Evolutionary conservation across 2,797 vertebrate genomes (phyloP).

Genomic region (Coracias cyanogaster): DNA sequence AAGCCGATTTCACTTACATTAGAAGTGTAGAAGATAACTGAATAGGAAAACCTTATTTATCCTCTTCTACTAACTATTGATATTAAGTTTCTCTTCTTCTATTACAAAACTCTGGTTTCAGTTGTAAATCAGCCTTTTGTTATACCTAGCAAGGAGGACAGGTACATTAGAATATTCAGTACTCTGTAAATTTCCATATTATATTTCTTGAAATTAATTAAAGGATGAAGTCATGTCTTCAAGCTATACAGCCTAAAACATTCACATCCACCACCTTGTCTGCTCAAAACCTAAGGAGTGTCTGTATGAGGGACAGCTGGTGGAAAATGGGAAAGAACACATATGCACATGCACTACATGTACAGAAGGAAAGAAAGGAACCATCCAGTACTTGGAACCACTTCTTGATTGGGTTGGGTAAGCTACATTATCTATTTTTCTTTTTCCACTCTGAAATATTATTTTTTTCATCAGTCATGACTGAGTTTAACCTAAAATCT

Average conservation of each 20-base stretch:
- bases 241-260: not conserved
- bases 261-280: not conserved
- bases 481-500: not conserved
- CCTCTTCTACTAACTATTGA: not conserved
- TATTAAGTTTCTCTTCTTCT: not conserved
- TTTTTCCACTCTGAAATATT: not conserved
- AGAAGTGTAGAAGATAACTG: not conserved
- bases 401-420: rapidly evolving
- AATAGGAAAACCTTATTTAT: not conserved
- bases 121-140: not conserved
- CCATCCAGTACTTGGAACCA: not conserved
- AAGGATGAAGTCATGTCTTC: not conserved
- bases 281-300: not conserved
- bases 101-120: not conserved
- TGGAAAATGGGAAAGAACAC: not conserved
- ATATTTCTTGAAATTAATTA: constrained; percentile 4
- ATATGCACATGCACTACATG: not conserved
- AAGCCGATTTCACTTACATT: not conserved
- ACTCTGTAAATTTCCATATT: not conserved
- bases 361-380: not conserved
- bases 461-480: not conserved
- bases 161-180: not conserved
- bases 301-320: not conserved
- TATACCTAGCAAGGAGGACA: not conserved
- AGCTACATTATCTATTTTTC: not conserved